phyloP scores from a whole-genome alignment of 2,113 vertebrate genomes.

The Reinhardtius hippoglossoides region DNA sequence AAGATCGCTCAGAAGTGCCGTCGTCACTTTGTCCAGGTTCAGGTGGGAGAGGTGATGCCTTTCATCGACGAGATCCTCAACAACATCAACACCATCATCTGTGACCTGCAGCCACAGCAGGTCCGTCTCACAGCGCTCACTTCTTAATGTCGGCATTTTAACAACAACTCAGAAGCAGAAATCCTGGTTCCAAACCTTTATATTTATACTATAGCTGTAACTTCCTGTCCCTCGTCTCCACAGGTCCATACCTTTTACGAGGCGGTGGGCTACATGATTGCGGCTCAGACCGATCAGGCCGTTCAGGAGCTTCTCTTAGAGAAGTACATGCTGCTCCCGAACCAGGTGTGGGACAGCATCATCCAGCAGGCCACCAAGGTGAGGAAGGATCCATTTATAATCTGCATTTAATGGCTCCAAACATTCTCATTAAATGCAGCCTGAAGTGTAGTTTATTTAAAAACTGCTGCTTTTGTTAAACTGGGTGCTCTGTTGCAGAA shows the following conservation, averaged over 20 bases:
- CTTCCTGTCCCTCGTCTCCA: not conserved
- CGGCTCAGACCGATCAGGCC: constrained; percentile 92
- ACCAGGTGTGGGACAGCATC: constrained; percentile 98
- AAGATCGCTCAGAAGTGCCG: constrained; percentile 98
- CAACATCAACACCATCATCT: constrained; percentile 98
- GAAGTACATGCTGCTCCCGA: constrained; percentile 96
- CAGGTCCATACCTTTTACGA: constrained; percentile 97
- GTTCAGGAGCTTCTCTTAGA: constrained; percentile 96
- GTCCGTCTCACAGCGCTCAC: constrained; percentile 65
- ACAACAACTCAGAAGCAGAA: no score
- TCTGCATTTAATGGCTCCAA: not conserved
- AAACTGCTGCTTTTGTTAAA: not conserved
- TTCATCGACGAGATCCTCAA: constrained; percentile 97
- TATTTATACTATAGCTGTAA: not conserved
- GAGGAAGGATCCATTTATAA: constrained; percentile 37
- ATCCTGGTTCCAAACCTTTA: no score
- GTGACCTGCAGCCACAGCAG: constrained; percentile 97
- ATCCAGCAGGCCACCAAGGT: constrained; percentile 98
- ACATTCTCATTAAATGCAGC: no score
- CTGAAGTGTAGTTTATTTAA: no score
- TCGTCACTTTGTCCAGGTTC: constrained; percentile 95
- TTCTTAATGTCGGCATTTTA: no score
- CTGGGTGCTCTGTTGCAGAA: constrained; percentile 81
- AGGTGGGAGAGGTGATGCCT: constrained; percentile 98
- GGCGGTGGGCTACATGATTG: constrained; percentile 97